These are phyloP conservation scores for Himalopsyche japonica DNA, from an alignment of 2,888 invertebrate genomes.

Conservation along the genomic window DNA sequence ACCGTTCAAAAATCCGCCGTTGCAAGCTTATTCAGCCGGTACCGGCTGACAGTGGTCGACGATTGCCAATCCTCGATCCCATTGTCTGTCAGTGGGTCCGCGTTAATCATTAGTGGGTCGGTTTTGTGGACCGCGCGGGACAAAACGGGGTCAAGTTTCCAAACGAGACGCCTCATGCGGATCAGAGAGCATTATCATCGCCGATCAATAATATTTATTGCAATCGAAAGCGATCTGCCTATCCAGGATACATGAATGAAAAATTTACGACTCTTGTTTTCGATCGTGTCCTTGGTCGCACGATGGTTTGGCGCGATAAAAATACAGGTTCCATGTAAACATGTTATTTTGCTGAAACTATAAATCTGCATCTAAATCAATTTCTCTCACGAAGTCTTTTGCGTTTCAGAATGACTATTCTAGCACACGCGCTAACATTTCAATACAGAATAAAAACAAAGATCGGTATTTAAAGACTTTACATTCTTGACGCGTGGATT, in stretches of 20 bases:
- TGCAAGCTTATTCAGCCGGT: neutral
- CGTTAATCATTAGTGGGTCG: conserved; percentile 29
- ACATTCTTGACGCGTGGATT: too few relatives aligned
- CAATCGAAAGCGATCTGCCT: neutral
- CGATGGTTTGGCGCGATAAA: neutral
- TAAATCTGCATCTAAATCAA: too few relatives aligned
- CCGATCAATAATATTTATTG: neutral
- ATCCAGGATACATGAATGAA: neutral
- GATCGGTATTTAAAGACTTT: too few relatives aligned
- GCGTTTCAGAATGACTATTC: too few relatives aligned
- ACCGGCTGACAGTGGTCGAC: neutral
- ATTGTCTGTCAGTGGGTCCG: neutral
- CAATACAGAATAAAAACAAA: too few relatives aligned
- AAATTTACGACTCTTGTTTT: neutral
- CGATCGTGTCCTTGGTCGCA: neutral
- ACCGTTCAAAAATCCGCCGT: neutral
- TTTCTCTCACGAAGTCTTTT: too few relatives aligned
- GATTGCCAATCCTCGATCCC: conserved; percentile 2
- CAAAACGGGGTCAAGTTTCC: conserved; percentile 36
- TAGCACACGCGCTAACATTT: too few relatives aligned
- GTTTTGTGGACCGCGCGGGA: neutral
- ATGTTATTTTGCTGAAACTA: neutral
- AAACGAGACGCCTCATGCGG: conserved; percentile 10
- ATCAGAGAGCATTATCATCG: neutral
- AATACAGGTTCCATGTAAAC: neutral